Conservation (phyloP, 2,113 vertebrate genomes). For the Nothobranchius furzeri region DNA sequence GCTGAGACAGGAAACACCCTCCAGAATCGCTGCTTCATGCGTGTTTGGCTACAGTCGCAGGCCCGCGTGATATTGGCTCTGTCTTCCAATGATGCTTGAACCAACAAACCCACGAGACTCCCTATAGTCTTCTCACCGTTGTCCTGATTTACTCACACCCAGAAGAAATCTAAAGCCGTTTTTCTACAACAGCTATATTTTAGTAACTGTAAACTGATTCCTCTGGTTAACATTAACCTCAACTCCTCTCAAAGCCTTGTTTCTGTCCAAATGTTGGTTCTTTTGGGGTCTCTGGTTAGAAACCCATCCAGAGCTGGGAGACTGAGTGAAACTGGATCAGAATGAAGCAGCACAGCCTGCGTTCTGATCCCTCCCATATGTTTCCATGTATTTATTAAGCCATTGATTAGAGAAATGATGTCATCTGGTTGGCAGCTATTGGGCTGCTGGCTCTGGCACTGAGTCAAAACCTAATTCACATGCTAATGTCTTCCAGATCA, state of each 20-base stretch:
- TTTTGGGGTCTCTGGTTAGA: neutral
- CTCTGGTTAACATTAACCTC: neutral
- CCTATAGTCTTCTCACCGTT: no score
- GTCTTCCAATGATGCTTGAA: no score
- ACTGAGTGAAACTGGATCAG: conserved; percentile 24
- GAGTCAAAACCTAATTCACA: conserved; percentile 78
- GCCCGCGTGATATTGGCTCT: no score
- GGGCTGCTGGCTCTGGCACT: conserved; percentile 71
- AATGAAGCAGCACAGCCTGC: conserved; percentile 36
- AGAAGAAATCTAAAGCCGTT: no score
- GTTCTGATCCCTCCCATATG: conserved; percentile 66
- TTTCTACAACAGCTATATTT: no score
- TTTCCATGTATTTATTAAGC: conserved; percentile 76
- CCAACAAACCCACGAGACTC: no score
- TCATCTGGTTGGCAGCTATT: conserved; percentile 72
- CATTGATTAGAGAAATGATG: conserved; percentile 73
- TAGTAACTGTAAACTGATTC: no score
- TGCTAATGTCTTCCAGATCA: conserved; percentile 80
- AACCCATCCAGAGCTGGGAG: conserved; percentile 14
- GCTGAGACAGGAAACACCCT: no score
- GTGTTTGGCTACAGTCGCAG: no score
- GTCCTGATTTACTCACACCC: no score
- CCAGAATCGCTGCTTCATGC: no score
- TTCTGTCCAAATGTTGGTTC: conserved; percentile 4
- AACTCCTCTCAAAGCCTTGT: neutral